Conservation (phyloP, 30 jellyfish, hydroid and myxozoan genomes). For the Pseudorhiza aurosa region DNA sequence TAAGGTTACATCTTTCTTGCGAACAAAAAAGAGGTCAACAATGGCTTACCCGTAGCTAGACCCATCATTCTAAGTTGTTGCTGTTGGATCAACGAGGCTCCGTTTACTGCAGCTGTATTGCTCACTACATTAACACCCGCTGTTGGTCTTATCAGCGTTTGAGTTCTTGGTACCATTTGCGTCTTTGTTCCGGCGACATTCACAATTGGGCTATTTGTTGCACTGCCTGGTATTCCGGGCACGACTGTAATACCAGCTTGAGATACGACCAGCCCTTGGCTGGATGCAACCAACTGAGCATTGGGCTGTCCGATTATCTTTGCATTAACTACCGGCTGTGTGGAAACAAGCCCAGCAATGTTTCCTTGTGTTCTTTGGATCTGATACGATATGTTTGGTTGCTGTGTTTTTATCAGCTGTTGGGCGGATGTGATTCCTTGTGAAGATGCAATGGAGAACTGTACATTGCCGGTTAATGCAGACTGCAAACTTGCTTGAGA, state of each 20-base stretch:
- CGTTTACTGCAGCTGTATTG: conserved; percentile 26
- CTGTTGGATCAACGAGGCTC: conserved; percentile 41
- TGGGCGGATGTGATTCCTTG: conserved; percentile 47
- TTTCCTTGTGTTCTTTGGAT: conserved; percentile 46
- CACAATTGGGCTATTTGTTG: conserved; percentile 17
- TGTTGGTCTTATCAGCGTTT: conserved; percentile 12
- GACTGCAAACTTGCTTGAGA: conserved; percentile 44
- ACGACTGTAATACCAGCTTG: conserved; percentile 41
- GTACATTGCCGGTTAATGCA: conserved; percentile 30
- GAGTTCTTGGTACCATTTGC: conserved; percentile 24
- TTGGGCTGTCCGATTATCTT: conserved; percentile 31
- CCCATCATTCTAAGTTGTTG: conserved; percentile 58
- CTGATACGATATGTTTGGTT: conserved; percentile 41
- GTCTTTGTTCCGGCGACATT: conserved; percentile 33
- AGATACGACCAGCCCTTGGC: conserved; percentile 4
- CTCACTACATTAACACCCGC: conserved; percentile 29
- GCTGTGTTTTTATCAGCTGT: conserved; percentile 52
- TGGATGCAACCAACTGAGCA: conserved; percentile 40
- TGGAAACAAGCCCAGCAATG: conserved; percentile 9
- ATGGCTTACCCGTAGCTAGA: conserved; percentile 15
- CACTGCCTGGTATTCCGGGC: conserved; percentile 32
- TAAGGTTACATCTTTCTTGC: no score
- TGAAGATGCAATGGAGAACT: conserved; percentile 50
- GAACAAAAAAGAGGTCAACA: no score
- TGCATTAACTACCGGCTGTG: conserved; percentile 23